These are phyloP conservation scores for Urocolius indicus DNA, from an alignment of 2,113 vertebrate species.

Conservation along the genomic window DNA sequence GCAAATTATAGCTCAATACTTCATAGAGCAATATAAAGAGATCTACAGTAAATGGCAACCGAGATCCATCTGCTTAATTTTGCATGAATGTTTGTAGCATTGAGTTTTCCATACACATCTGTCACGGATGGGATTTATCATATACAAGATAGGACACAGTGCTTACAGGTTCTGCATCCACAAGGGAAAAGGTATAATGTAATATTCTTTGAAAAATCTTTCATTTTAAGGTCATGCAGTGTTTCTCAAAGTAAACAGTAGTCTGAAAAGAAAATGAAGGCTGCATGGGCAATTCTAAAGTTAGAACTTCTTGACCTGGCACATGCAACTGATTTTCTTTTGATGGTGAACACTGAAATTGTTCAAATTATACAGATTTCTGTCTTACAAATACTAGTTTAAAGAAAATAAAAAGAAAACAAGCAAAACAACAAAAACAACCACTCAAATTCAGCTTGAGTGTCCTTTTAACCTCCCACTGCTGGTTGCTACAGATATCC, in stretches of 20 bases:
- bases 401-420: neutral
- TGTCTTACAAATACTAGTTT: neutral
- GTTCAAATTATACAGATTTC: neutral
- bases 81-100: neutral
- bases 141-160: neutral
- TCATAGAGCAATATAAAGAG: neutral
- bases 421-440: neutral
- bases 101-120: neutral
- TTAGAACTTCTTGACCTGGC: neutral
- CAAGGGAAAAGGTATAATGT: neutral
- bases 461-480: neutral
- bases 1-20: constrained; percentile 10
- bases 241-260: neutral
- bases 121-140: neutral
- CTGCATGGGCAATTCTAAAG: neutral
- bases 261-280: neutral
- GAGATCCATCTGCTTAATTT: neutral
- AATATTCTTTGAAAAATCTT: neutral
- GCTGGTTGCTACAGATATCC: neutral
- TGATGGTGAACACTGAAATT: neutral
- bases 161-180: neutral
- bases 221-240: neutral
- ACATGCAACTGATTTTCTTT: neutral
- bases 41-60: neutral
- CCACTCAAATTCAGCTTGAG: neutral